Evolutionary conservation across 2,113 vertebrate species (phyloP), one percentile per base, ranked within the genome.

Genomic region (Spermophilus dauricus): DNA sequence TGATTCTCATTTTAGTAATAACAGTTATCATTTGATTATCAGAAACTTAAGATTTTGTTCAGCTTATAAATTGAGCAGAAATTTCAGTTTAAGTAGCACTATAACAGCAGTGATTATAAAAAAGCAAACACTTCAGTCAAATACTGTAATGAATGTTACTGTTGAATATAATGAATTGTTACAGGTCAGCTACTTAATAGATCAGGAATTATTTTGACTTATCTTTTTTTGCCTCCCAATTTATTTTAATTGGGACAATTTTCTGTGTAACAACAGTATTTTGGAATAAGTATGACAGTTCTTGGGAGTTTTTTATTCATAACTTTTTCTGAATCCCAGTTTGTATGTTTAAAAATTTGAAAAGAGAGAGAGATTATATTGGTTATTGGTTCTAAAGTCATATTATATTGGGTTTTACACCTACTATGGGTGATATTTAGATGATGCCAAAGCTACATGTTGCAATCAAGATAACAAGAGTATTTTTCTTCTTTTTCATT

Each of bases 371-470:
- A 94, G 34, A 93, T 89, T 87, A 94, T 84, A 89, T 97, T 88
- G 89, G 86, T 87, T 96, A 93, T 89, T 91, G 86, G 61, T 95
- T 94, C 42, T 94, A 76, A 96, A 96, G 80, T 93, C 45, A 53
- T 97, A 86, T 85, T 97, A 95, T 97, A 96, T 95, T 97, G 95
- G 86, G 65, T 88, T 97, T 94, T 95, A 75, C 89, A 90, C 65
- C 80, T 91, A 93, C 94, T 90, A 28, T 70, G 95, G 94, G 39
- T 98, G 97, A 77, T 97, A 96, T 98, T 98, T 98, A 96, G 96
- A 95, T 95, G 80, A 93, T 97, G 96, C 97, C 97, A 98, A 96
- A 90, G 81, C 96, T 97, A 94, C 96, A 97, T 98, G 96, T 97
- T 97, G 96, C 94, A 90, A 93, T 95, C 69, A 95, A 96, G 95